Base-by-base conservation (phyloP, 1,140 invertebrate genomes). In the Trichonephila inaurata region DNA sequence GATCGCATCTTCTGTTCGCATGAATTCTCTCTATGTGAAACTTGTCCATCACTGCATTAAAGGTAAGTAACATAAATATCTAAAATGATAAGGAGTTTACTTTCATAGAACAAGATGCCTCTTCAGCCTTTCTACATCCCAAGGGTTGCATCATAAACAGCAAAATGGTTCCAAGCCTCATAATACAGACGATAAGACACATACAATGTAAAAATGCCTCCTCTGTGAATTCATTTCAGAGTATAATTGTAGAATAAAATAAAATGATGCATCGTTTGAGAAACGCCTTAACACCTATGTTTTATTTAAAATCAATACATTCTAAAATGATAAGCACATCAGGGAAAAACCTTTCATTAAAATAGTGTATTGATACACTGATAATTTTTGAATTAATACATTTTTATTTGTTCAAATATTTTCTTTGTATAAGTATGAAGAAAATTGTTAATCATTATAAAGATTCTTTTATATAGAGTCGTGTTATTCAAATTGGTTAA, bases 71-170 rank as follows among this genome's bases (percentile, higher is more conserved):
- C 72, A 40, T 40, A 33, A 77, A 77, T 77, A 77, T 77, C 33
- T 28, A 77, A 77, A 77, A 77, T 12, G 72, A 77, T 77, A 77
- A 77, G 33, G 33, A 77, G 72, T 77, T 77, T 40, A 40, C 72
- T 77, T 33, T 33, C 16, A 40, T 40, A 18, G 18, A 40, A 8
- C 72, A 77, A 40, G 28, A 33, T 33, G 33, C 33, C 16, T 77
- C 72, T 33, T 77, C 72, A 0, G 5, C 4, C 72, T 40, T 77
- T 33, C 72, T 7, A 19, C 72, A 7, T 77, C 72, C 33, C 72
- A 6, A 19, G 72, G 72, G 72, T 8, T 77, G 12, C 28, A 40
- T 77, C 72, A 28, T 77, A 77, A 77, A 33, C 18, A 40, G 28
- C 2, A 40, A 19, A 33, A 40, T 77, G 8, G 72, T 77, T 40